These are phyloP conservation scores for Zapornia atra DNA, from an alignment of 2,113 vertebrate genomes.

Conservation along the genomic window DNA sequence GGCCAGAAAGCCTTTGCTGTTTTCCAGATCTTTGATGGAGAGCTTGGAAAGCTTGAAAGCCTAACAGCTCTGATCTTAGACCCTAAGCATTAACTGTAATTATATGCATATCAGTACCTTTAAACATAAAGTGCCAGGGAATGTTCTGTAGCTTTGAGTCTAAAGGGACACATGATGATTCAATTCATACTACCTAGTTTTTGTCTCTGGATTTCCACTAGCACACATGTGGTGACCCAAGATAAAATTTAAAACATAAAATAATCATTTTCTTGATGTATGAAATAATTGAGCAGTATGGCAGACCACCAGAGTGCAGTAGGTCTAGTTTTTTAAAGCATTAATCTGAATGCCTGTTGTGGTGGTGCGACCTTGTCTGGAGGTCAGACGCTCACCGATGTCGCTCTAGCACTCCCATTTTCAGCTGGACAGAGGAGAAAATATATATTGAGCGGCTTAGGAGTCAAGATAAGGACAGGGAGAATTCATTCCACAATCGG, in stretches of 20 bases:
- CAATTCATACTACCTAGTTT: background rate
- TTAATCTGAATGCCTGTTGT: background rate
- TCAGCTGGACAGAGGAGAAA: no score
- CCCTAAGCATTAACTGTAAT: background rate
- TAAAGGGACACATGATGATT: background rate
- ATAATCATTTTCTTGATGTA: background rate
- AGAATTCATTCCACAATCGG: no score
- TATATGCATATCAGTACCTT: background rate
- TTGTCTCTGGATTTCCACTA: background rate
- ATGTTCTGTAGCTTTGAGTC: background rate
- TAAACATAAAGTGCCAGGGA: background rate
- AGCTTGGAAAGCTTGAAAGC: background rate
- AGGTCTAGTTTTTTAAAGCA: background rate
- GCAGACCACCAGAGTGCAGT: fast-evolving
- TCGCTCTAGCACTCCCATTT: no score
- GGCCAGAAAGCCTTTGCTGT: background rate
- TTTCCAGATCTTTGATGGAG: background rate
- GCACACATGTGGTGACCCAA: background rate
- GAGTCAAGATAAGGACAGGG: no score
- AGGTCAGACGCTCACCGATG: no score
- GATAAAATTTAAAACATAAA: background rate
- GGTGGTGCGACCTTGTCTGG: no score
- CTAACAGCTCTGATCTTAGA: background rate
- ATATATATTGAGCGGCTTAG: no score
- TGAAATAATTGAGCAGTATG: background rate